Evolutionary conservation across 2,888 invertebrate species (phyloP).

Genomic region (Heliconius erato): DNA sequence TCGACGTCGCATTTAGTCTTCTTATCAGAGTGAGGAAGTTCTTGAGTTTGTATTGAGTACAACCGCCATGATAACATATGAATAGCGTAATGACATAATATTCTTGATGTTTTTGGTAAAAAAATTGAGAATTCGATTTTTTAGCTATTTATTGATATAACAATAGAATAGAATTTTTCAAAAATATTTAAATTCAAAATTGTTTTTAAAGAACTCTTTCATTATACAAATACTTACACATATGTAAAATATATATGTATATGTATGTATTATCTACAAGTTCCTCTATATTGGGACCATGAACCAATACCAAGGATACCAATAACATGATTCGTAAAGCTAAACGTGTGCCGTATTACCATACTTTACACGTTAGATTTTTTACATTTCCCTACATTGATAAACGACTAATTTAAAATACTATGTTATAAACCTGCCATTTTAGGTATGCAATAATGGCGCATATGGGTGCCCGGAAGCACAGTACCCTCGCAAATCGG

Average conservation of each 20-base stretch:
- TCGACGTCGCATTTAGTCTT: background rate
- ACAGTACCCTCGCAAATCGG: slow-evolving; percentile 60
- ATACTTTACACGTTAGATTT: slow-evolving; percentile 34
- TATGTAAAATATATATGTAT: background rate
- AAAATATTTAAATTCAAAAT: background rate
- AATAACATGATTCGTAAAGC: background rate
- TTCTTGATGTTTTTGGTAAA: too few relatives aligned
- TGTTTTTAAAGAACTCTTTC: background rate
- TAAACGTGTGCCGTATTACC: slow-evolving; percentile 22
- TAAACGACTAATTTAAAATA: slow-evolving; percentile 49
- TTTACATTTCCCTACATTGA: slow-evolving; percentile 47
- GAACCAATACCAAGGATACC: too few relatives aligned
- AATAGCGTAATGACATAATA: too few relatives aligned
- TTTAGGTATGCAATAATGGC: slow-evolving; percentile 63
- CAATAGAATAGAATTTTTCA: background rate
- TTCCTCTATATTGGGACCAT: background rate
- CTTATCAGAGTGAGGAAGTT: background rate
- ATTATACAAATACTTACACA: background rate
- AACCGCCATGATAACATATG: background rate
- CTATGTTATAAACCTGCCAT: slow-evolving; percentile 60
- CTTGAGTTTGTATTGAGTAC: background rate
- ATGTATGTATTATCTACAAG: background rate
- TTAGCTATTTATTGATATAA: too few relatives aligned
- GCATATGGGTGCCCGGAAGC: slow-evolving; percentile 71
- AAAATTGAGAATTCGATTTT: too few relatives aligned